Conservation (phyloP, 2,113 vertebrate species). For the Gymnarchus niloticus region DNA sequence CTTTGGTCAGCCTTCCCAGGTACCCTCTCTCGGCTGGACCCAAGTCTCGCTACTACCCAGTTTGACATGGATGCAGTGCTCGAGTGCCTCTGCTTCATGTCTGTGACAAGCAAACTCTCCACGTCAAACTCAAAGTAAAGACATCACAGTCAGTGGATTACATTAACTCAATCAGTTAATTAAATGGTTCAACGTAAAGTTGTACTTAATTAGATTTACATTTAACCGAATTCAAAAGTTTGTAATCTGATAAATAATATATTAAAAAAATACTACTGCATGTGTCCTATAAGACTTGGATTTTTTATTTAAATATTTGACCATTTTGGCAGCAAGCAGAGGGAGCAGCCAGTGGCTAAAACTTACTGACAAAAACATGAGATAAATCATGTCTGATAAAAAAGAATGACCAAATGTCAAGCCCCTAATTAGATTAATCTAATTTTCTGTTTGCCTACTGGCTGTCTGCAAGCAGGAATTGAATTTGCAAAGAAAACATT, state of each 20-base stretch:
- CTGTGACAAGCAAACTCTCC: not conserved
- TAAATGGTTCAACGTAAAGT: not conserved
- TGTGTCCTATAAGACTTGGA: not conserved
- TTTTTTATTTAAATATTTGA: not conserved
- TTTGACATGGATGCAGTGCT: not conserved
- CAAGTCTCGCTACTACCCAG: not conserved
- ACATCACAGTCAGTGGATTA: not conserved
- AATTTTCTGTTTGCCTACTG: not conserved
- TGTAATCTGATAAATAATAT: not conserved
- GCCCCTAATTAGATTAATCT: not conserved
- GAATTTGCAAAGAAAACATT: constrained; percentile 17
- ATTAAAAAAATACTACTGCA: not conserved
- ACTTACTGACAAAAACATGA: not conserved
- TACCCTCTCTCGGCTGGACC: not conserved
- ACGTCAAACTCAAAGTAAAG: not conserved
- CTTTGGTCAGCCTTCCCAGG: not conserved
- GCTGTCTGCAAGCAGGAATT: not conserved
- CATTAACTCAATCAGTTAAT: not conserved
- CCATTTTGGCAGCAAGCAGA: not conserved
- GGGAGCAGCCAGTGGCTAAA: not conserved
- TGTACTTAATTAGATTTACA: not conserved
- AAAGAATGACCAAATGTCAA: not conserved
- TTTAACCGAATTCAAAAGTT: not conserved
- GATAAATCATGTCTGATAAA: not conserved
- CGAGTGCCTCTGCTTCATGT: not conserved